Conservation (phyloP, 2,797 vertebrate species). For the Lacerta bilineata region DNA sequence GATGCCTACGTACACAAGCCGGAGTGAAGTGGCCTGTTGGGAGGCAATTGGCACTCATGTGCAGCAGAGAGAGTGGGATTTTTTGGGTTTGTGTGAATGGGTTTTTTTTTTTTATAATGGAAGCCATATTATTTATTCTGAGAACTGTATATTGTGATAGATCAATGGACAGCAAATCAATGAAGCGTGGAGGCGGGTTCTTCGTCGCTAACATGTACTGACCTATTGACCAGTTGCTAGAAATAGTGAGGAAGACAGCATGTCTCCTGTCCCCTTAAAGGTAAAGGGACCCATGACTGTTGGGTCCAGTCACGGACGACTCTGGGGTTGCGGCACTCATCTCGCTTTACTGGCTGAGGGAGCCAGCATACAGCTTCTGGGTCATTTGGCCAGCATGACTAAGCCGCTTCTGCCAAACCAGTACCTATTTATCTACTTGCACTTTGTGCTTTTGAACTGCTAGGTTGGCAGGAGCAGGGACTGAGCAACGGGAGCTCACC, state of each 20-base stretch:
- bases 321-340: too few relatives aligned
- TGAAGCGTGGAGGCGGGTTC: not conserved
- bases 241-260: too few relatives aligned
- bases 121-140: slow-evolving; percentile 65
- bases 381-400: too few relatives aligned
- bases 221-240: not conserved
- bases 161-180: not conserved
- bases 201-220: not conserved
- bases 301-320: too few relatives aligned
- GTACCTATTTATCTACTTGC: too few relatives aligned
- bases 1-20: slow-evolving; percentile 42
- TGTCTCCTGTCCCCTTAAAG: not conserved
- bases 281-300: too few relatives aligned
- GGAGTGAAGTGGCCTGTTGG: slow-evolving; percentile 50
- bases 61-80: not conserved
- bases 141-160: slow-evolving; percentile 1
- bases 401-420: too few relatives aligned
- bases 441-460: too few relatives aligned
- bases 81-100: not conserved
- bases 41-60: not conserved
- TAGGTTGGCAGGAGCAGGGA: too few relatives aligned
- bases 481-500: too few relatives aligned
- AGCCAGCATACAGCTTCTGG: too few relatives aligned
- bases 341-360: too few relatives aligned
- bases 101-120: not conserved